Percentiles rank a stretch among this genome's conserved stretches.
phyloP scores from a whole-genome alignment of 2,888 invertebrate genomes.

The Acrobasis consociella region DNA sequence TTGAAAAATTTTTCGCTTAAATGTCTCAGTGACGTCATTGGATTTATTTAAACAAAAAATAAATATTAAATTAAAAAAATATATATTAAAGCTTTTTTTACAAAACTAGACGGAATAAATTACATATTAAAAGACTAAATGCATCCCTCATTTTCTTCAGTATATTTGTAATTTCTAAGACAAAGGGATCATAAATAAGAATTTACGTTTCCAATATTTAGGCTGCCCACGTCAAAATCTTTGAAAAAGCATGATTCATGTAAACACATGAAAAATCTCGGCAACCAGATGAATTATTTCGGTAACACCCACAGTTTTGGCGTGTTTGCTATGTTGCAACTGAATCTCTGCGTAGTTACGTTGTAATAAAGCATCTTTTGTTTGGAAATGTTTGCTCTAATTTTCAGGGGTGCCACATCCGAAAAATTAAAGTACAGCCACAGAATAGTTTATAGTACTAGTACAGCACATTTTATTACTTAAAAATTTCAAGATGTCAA shows the following conservation, averaged over 20 bases:
- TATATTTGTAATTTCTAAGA: neutral
- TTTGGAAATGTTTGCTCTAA: neutral
- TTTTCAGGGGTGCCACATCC: conserved; percentile 8
- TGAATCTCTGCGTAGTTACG: conserved; percentile 33
- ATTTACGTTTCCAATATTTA: neutral
- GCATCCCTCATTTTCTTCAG: neutral
- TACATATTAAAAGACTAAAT: neutral
- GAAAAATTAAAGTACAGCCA: too few species aligned
- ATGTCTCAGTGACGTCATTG: too few species aligned
- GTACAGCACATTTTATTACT: neutral
- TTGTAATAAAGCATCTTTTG: conserved; percentile 25
- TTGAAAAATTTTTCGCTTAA: too few species aligned
- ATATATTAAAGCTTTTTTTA: neutral
- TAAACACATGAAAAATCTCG: conserved; percentile 40
- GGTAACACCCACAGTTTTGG: conserved; percentile 41
- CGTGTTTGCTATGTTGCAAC: conserved; percentile 28
- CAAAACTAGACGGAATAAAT: neutral
- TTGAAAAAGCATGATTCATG: conserved; percentile 22
- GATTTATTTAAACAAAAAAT: neutral
- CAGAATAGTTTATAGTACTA: too few species aligned
- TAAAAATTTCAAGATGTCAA: neutral
- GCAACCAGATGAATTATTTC: conserved; percentile 49
- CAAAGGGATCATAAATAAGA: neutral
- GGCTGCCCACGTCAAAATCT: neutral
- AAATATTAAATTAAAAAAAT: neutral